Base-by-base conservation (phyloP, 2,113 vertebrate species). In the Megaceryle torquata region DNA sequence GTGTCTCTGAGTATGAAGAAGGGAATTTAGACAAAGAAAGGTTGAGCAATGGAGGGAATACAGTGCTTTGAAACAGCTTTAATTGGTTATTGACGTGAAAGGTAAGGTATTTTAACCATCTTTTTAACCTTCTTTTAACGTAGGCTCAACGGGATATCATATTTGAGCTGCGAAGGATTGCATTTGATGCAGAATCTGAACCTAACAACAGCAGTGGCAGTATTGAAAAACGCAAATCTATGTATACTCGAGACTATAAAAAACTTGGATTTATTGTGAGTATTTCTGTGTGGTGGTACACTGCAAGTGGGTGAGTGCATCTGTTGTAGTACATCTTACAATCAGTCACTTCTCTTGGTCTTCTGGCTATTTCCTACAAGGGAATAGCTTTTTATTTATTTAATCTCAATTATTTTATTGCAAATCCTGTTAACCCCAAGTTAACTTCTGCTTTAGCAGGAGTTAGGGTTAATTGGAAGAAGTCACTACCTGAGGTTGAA, bases 231-330 rank as follows among this genome's bases (percentile, higher is more conserved):
- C 98, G 99, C 97, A 99, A 99, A 96, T 99, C 99, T 86, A 99
- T 99, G 99, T 99, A 99, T 97, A 99, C 99, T 1, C 98, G 99
- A 31, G 99, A 99, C 98, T 99, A 99, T 86, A 99, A 99, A 95
- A 99, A 99, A 67, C 99, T 99, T 15, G 99, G 99, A 77, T 99
- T 99, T 95, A 99, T 99, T 51, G 99, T 99, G 88, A 99, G 99
- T 99, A 92, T 57, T 76, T 81, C 63, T 68, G 53, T n/a, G 9
- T 67, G 51, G 31, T 63, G 28, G 1, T 15, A 28, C 50, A 24
- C 20, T 60, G 18, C 54, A 79, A 48, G 64, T 51, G 51, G 8
- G 5, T 35, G 39, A 29, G 15, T n/a, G 15, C 15, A 39, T 53
- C 29, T 46, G 15, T 82, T 89, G 11, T 25, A 54, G 15, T 37